A percentile compares a stretch with the other conserved stretches of the same genome.
These are phyloP conservation scores for Calcarius ornatus DNA, from an alignment of 2,113 vertebrate genomes.

Conservation along the genomic window DNA sequence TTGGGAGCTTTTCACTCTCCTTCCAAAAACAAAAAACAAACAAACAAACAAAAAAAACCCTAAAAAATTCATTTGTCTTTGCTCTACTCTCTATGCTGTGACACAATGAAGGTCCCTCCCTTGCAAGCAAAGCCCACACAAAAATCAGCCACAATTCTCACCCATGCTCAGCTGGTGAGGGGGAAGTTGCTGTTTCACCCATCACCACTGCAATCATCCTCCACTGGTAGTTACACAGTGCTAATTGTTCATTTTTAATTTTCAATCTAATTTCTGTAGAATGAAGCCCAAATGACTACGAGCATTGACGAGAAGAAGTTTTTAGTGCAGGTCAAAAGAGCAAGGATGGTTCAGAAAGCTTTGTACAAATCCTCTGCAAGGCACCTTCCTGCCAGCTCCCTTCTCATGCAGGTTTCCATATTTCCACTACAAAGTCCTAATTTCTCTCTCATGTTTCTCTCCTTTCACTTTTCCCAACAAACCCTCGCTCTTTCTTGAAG, in stretches of 20 bases:
- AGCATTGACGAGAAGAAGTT: background rate
- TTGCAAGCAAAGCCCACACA: background rate
- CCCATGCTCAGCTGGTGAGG: accelerated
- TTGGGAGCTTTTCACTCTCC: background rate
- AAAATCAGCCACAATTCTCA: background rate
- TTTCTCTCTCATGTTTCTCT: background rate
- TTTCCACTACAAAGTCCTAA: background rate
- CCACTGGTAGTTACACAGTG: background rate
- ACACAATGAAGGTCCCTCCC: background rate
- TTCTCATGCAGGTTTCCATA: background rate
- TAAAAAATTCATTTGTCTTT: background rate
- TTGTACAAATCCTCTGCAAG: background rate
- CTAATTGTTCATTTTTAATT: background rate
- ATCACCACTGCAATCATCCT: background rate
- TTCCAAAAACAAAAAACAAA: no score
- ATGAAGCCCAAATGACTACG: background rate
- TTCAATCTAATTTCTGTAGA: background rate
- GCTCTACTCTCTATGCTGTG: background rate
- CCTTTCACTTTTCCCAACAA: background rate
- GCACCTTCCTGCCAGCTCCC: background rate
- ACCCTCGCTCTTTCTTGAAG: background rate
- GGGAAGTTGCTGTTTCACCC: background rate
- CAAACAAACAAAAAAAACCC: no score
- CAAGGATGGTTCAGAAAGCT: background rate
- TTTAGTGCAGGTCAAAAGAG: background rate